Evolutionary conservation across 1,140 invertebrate genomes (phyloP), one percentile per base, ranked within the genome.

Genomic region (Tigriopus japonicus): DNA sequence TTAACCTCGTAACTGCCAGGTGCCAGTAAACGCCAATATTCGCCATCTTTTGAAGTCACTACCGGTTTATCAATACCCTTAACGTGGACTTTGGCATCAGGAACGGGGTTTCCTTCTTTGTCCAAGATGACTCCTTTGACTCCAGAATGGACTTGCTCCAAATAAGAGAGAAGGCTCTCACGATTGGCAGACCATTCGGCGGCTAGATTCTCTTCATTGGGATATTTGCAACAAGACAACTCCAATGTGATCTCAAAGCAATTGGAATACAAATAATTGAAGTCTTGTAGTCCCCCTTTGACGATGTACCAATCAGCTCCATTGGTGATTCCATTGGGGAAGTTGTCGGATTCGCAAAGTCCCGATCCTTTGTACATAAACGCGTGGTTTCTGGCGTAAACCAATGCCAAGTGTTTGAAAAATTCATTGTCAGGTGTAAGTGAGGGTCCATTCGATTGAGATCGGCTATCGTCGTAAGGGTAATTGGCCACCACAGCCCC

Each of bases 201-300:
- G 3, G n/a, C 45, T 5, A 49, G 45, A 6, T 49, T 21, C 45
- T 49, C n/a, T 15, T 15, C 45, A 49, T 17, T 3, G 2, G 87
- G 83, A 70, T 83, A 88, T 71, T 91, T 91, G 21, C 80, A 75
- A 72, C 87, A 91, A 1, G 85, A 83, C 15, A 91, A 72, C 71
- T 91, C 87, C 19, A 91, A 70, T 0, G 87, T 91, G 28, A 91
- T 78, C 73, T 91, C 87, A 71, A 90, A 88, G 62, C 85, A 84
- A 71, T 90, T 91, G 41, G 85, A 87, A 13, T 84, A 81, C 35
- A 89, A 69, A 69, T 91, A 91, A 68, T 89, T 90, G 71, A 88
- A 91, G 71, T 91, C 87, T 75, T 91, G 87, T 85, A 87, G 86
- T 23, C 82, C 83, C 74, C 84, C 84, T 70, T 79, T 73, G 10